Evolutionary conservation across 2,888 invertebrate genomes (phyloP).

Genomic region (Tetragonula carbonaria): DNA sequence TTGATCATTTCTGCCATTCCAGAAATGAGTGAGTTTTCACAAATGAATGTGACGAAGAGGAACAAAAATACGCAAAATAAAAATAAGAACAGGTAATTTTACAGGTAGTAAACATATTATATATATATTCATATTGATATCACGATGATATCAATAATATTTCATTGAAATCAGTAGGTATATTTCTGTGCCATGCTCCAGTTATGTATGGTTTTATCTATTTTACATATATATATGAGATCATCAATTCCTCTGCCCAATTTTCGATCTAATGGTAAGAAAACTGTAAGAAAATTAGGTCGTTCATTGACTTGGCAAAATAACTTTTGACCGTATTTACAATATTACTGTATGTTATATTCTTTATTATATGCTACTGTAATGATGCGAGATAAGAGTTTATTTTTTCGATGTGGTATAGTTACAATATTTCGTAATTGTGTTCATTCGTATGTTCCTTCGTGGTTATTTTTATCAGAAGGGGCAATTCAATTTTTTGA

Average conservation of each 20-base stretch:
- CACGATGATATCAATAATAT: neutral
- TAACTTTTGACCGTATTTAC: conserved; percentile 2
- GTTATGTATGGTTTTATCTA: neutral
- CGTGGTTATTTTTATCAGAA: neutral
- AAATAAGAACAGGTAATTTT: neutral
- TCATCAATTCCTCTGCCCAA: neutral
- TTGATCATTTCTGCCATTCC: neutral
- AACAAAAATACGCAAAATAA: neutral
- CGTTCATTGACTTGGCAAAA: conserved; percentile 9
- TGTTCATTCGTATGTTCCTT: neutral
- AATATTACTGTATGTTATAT: neutral
- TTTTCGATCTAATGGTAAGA: conserved; percentile 9
- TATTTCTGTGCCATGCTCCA: neutral
- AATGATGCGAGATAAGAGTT: neutral
- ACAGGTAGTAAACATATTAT: neutral
- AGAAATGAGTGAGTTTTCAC: neutral
- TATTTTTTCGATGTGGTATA: neutral
- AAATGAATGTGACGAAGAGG: neutral
- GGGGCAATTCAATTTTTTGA: neutral
- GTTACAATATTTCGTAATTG: neutral
- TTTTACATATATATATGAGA: conserved; percentile 11
- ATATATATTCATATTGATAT: neutral
- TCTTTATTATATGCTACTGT: neutral
- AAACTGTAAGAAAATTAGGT: conserved; percentile 50
- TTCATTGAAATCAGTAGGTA: neutral